phyloP scores from a whole-genome alignment of 2,888 invertebrate species.

The Hydropsyche betteni region DNA sequence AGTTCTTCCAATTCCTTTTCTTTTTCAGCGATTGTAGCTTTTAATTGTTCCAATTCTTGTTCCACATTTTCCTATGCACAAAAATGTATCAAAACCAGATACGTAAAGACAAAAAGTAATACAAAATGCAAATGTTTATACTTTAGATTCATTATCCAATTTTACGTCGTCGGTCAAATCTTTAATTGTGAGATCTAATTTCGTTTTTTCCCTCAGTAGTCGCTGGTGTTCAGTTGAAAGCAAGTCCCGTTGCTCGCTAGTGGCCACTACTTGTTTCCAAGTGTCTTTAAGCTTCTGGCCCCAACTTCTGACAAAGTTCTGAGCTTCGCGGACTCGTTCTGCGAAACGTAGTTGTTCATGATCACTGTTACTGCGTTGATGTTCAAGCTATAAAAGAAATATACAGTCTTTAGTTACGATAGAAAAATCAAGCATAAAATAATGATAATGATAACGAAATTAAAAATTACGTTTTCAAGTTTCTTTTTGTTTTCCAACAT shows the following conservation, averaged over 20 bases:
- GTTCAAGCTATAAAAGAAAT: constrained; percentile 70
- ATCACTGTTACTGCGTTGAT: constrained; percentile 79
- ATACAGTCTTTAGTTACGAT: neutral
- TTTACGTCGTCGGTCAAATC: constrained; percentile 95
- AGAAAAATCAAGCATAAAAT: neutral
- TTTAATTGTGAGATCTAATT: constrained; percentile 92
- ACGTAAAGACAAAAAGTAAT: constrained; percentile 19
- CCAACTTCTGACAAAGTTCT: constrained; percentile 65
- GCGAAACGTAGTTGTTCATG: constrained; percentile 85
- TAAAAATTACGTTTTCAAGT: constrained; percentile 76
- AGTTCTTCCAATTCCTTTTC: constrained; percentile 89
- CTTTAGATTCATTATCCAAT: constrained; percentile 93
- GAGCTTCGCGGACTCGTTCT: constrained; percentile 69
- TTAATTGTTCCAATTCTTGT: constrained; percentile 85
- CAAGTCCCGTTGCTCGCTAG: constrained; percentile 93
- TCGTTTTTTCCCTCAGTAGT: constrained; percentile 91
- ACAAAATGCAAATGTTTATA: constrained; percentile 53
- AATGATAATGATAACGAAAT: neutral
- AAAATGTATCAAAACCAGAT: neutral
- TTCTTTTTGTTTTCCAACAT: constrained; percentile 93
- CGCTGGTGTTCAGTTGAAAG: constrained; percentile 93
- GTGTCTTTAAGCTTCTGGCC: constrained; percentile 83
- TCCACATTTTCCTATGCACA: constrained; percentile 79
- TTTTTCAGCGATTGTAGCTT: constrained; percentile 88
- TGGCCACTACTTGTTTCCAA: constrained; percentile 83